phyloP scores from a whole-genome alignment of 2,888 invertebrate genomes.

The Mesochorus sp. region DNA sequence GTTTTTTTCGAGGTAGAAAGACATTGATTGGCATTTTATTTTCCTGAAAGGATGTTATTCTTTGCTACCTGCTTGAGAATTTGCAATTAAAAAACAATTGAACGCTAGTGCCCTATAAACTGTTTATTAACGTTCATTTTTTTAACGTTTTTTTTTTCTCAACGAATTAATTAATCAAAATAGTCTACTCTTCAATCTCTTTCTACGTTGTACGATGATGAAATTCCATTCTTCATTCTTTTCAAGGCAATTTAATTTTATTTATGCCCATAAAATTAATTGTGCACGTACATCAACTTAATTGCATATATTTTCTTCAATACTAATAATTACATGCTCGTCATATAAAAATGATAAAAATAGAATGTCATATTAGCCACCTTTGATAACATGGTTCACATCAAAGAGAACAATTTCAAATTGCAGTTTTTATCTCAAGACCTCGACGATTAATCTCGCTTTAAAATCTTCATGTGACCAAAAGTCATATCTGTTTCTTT shows the following conservation, averaged over 20 bases:
- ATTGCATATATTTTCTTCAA: too few relatives aligned
- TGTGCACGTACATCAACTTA: too few relatives aligned
- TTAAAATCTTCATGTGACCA: slow-evolving; percentile 19
- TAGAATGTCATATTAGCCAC: not conserved
- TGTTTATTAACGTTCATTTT: not conserved
- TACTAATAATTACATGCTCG: too few relatives aligned
- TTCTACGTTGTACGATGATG: not conserved
- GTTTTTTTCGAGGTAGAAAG: not conserved
- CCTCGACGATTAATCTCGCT: slow-evolving; percentile 46
- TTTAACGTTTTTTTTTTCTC: not conserved
- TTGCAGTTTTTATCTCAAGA: slow-evolving; percentile 9
- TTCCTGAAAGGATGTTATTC: not conserved
- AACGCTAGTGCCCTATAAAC: too few relatives aligned
- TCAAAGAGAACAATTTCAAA: slow-evolving; percentile 27
- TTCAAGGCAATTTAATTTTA: too few relatives aligned
- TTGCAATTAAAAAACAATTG: too few relatives aligned
- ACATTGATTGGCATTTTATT: not conserved
- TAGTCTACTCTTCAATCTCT: not conserved
- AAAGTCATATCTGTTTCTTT: not conserved
- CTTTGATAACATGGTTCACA: not conserved
- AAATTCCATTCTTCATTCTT: not conserved
- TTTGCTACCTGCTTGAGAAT: not conserved
- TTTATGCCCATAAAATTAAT: too few relatives aligned
- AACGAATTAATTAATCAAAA: not conserved
- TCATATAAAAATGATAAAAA: not conserved